Conservation (phyloP, 2,113 vertebrate genomes). For the Albula goreensis region DNA sequence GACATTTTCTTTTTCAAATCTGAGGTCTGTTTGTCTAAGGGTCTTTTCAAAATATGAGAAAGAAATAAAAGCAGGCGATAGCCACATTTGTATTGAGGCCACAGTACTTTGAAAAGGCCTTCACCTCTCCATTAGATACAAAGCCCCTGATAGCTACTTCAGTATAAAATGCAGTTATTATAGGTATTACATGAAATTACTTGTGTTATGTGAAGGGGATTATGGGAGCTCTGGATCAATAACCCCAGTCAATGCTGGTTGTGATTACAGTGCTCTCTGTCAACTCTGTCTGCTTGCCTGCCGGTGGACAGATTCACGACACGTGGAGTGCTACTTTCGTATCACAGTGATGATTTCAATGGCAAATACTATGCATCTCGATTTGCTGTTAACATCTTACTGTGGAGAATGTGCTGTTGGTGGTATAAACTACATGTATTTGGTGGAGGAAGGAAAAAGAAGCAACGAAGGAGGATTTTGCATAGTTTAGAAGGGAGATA, state of each 20-base stretch:
- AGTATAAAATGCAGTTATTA: constrained; percentile 92
- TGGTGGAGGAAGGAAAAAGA: constrained; percentile 11
- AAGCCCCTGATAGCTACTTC: constrained; percentile 86
- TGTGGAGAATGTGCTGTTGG: constrained; percentile 65
- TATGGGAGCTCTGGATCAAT: constrained; percentile 95
- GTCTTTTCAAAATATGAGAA: constrained; percentile 66
- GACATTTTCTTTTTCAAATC: constrained; percentile 69
- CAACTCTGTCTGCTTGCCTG: constrained; percentile 86
- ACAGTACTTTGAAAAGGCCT: constrained; percentile 71
- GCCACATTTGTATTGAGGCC: constrained; percentile 63
- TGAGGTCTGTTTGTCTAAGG: constrained; percentile 69
- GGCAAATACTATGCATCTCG: constrained; percentile 84
- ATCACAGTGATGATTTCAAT: constrained; percentile 83
- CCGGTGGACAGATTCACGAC: constrained; percentile 79
- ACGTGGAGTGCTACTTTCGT: constrained; percentile 79
- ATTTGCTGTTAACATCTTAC: constrained; percentile 83
- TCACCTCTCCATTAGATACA: constrained; percentile 81
- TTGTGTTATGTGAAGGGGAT: constrained; percentile 93
- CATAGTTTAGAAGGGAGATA: background rate
- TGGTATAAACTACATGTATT: constrained; percentile 39
- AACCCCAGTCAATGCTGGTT: constrained; percentile 91
- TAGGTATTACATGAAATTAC: constrained; percentile 98
- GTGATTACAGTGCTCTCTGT: constrained; percentile 89
- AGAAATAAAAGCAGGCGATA: constrained; percentile 60
- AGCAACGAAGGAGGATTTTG: background rate